These are phyloP conservation scores for Chloropsis cyanopogon DNA, from an alignment of 2,113 vertebrate species.

Conservation along the genomic window DNA sequence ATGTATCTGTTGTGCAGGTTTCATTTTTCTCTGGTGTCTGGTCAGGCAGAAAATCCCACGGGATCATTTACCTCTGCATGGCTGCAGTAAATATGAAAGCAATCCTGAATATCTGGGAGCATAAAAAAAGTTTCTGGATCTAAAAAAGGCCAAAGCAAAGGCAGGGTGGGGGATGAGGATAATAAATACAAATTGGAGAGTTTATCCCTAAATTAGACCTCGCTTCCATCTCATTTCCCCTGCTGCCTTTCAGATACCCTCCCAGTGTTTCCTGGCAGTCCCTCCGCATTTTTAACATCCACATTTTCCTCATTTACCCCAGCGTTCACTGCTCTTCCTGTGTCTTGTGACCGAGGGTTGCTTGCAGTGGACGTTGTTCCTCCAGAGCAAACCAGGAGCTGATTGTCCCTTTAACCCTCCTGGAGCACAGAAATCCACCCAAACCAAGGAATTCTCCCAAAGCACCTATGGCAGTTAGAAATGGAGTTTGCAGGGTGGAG, in stretches of 20 bases:
- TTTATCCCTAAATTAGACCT: background rate
- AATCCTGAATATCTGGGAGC: background rate
- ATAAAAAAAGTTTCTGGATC: background rate
- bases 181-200: background rate
- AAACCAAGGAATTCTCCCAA: background rate
- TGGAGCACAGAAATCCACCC: background rate
- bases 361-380: background rate
- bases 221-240: background rate
- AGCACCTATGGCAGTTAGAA: background rate
- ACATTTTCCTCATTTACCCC: background rate
- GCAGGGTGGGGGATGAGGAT: background rate
- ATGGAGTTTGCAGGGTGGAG: rapidly evolving
- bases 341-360: slow-evolving; percentile 17
- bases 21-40: background rate
- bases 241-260: background rate
- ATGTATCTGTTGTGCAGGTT: background rate
- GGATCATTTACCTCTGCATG: background rate
- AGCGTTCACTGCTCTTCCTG: slow-evolving; percentile 66
- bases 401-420: background rate
- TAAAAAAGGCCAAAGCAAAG: background rate
- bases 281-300: slow-evolving; percentile 28
- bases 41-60: background rate
- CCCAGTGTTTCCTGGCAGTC: slow-evolving; percentile 17
- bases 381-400: background rate
- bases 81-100: background rate